Percentiles rank a stretch among this genome's conserved stretches.
These are phyloP conservation scores for Sorex maritimensis DNA, from an alignment of 2,797 vertebrate species.

Conservation along the genomic window DNA sequence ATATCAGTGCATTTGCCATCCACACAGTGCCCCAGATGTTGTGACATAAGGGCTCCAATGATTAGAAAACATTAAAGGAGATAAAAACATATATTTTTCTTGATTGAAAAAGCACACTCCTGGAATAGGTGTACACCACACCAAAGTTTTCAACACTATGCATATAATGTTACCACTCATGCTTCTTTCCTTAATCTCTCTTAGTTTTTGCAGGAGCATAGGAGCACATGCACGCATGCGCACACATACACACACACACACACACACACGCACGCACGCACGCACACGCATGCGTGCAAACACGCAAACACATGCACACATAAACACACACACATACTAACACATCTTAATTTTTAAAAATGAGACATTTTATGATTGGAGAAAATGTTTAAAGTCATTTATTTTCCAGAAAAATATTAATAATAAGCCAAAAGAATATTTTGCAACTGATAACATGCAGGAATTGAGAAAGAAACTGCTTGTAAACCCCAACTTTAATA, in stretches of 20 bases:
- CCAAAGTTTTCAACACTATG: conserved; percentile 2
- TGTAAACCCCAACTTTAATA: background rate
- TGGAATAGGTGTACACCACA: background rate
- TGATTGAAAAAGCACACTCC: background rate
- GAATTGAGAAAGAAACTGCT: conserved; percentile 18
- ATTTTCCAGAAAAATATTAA: conserved; percentile 13
- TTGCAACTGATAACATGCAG: conserved; percentile 18
- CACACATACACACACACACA: too few species aligned
- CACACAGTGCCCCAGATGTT: background rate
- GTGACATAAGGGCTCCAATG: background rate
- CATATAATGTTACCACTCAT: background rate
- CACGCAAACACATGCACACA: too few species aligned
- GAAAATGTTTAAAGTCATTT: background rate
- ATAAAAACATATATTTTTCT: background rate
- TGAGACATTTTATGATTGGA: background rate
- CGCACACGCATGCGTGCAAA: too few species aligned
- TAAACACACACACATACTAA: too few species aligned
- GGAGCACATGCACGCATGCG: background rate
- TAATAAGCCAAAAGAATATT: conserved; percentile 28
- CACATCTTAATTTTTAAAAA: background rate
- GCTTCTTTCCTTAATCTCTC: background rate
- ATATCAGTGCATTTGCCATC: background rate
- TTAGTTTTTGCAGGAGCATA: background rate
- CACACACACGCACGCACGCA: too few species aligned
- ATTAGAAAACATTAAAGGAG: background rate